These are phyloP conservation scores for Coregonus suidteri DNA, from an alignment of 2,797 vertebrate genomes.

Conservation along the genomic window DNA sequence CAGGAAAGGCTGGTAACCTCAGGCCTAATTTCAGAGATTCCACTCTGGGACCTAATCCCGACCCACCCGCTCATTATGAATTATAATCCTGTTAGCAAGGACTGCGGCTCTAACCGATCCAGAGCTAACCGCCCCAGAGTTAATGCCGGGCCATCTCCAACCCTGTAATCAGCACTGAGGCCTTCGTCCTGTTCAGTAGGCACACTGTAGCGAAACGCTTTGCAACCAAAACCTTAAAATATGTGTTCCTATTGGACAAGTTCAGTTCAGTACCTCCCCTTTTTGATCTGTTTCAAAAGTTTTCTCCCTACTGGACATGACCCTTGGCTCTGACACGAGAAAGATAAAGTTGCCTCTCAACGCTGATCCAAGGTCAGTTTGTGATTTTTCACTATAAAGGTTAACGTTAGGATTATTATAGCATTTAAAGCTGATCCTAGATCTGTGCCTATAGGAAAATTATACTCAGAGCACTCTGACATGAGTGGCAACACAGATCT, in stretches of 20 bases:
- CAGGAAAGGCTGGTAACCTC: slow-evolving; percentile 18
- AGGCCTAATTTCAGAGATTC: slow-evolving; percentile 33
- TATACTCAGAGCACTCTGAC: background rate
- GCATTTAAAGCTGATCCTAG: background rate
- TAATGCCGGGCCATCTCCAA: background rate
- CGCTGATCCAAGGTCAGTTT: background rate
- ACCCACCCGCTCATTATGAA: slow-evolving; percentile 54
- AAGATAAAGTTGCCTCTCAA: background rate
- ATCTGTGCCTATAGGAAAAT: background rate
- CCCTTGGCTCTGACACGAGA: background rate
- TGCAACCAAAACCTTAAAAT: background rate
- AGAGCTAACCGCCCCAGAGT: background rate
- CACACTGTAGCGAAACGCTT: background rate
- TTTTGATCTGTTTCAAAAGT: background rate
- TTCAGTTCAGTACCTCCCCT: background rate
- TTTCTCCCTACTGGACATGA: background rate
- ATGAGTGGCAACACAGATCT: background rate
- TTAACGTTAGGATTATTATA: background rate
- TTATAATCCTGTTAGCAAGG: slow-evolving; percentile 50
- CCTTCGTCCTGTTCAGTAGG: background rate
- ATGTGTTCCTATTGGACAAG: background rate
- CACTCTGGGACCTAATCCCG: slow-evolving; percentile 31
- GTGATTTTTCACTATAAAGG: background rate
- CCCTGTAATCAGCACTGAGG: slow-evolving; percentile 9
- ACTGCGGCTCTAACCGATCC: slow-evolving; percentile 22